Percentiles rank a stretch among this genome's conserved stretches.
phyloP scores from a whole-genome alignment of 2,113 vertebrate species.

The Quiscalus mexicanus region DNA sequence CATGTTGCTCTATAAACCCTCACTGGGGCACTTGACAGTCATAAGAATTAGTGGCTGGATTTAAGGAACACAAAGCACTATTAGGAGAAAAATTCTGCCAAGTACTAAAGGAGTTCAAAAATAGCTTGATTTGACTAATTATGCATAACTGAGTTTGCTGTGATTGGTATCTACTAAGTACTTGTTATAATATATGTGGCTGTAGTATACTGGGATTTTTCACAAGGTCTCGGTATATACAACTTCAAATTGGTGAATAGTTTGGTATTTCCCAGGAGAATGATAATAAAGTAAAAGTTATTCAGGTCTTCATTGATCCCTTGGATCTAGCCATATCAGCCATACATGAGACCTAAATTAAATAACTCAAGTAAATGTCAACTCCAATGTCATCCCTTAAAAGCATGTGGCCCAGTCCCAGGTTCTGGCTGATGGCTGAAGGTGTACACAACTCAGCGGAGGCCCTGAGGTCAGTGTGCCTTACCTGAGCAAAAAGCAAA shows the following conservation, averaged over 20 bases:
- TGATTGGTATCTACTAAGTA: background rate
- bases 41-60: background rate
- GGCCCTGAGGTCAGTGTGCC: background rate
- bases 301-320: background rate
- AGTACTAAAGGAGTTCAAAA: background rate
- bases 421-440: background rate
- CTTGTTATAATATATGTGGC: background rate
- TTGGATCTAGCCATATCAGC: background rate
- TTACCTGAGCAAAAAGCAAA: background rate
- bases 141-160: background rate
- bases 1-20: background rate
- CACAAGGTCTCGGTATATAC: background rate
- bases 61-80: background rate
- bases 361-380: background rate
- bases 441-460: too few relatives aligned
- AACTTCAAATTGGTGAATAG: background rate
- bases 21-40: background rate
- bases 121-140: background rate
- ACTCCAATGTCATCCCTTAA: background rate
- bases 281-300: background rate
- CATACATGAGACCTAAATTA: background rate
- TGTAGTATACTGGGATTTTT: background rate
- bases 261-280: background rate
- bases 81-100: background rate
- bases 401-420: background rate